Evolutionary conservation across 2,113 vertebrate genomes (phyloP).

Genomic region (Ophiodon elongatus): DNA sequence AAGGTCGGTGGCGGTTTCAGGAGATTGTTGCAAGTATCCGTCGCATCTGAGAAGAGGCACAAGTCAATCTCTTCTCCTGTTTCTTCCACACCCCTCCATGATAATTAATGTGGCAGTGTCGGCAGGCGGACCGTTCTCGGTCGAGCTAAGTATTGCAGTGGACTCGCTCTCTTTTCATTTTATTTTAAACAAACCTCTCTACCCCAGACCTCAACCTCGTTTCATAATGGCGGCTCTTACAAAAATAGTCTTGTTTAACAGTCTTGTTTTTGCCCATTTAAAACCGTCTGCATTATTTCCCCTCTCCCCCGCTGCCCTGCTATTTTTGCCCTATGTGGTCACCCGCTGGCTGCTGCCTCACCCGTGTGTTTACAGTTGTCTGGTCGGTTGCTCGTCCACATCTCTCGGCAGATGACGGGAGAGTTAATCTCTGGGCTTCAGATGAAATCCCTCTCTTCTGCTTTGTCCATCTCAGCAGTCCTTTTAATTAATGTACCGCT

Average conservation of each 20-base stretch:
- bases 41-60: not conserved
- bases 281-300: constrained; percentile 27
- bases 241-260: too few relatives aligned
- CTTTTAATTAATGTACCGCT: constrained; percentile 47
- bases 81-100: not conserved
- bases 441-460: constrained; percentile 54
- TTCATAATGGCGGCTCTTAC: constrained; percentile 28
- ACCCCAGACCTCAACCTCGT: constrained; percentile 25
- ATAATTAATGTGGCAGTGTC: not conserved
- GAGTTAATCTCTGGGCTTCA: constrained; percentile 61
- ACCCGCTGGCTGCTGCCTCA: constrained; percentile 47
- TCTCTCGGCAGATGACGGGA: constrained; percentile 24
- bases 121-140: not conserved
- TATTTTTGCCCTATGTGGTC: constrained; percentile 61
- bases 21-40: not conserved
- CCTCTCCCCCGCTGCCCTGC: not conserved
- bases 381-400: constrained; percentile 35
- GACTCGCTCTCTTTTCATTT: not conserved
- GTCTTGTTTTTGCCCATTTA: constrained; percentile 28
- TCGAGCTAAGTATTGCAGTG: constrained; percentile 17
- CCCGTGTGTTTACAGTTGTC: constrained; percentile 60
- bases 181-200: not conserved
- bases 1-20: not conserved
- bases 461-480: constrained; percentile 19
- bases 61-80: not conserved